These are phyloP conservation scores for Drosophila azteca DNA, from an alignment of 1,140 invertebrate genomes.

Conservation along the genomic window DNA sequence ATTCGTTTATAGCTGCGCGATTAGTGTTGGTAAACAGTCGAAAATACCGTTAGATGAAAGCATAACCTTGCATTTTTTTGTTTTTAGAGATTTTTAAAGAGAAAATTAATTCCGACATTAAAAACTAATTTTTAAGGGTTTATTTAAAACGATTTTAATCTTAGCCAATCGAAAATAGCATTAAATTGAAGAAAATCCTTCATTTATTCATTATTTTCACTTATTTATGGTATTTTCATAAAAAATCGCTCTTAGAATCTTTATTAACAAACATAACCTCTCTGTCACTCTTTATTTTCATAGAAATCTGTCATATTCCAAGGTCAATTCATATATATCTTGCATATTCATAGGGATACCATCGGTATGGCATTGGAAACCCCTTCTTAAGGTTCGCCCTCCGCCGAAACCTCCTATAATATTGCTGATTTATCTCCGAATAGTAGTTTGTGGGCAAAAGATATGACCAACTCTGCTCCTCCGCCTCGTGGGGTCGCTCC, in stretches of 20 bases:
- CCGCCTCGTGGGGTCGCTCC: constrained; percentile 35
- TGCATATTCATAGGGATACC: constrained; percentile 54
- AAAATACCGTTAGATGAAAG: too few species aligned
- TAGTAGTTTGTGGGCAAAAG: constrained; percentile 61
- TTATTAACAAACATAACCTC: too few species aligned
- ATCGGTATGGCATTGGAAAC: neutral
- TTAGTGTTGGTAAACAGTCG: neutral
- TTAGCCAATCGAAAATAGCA: too few species aligned
- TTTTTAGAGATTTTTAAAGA: too few species aligned
- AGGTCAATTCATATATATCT: constrained; percentile 31
- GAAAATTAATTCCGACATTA: too few species aligned
- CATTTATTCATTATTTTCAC: too few species aligned
- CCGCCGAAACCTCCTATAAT: constrained; percentile 57
- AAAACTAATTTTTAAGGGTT: too few species aligned
- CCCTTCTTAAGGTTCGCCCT: constrained; percentile 4
- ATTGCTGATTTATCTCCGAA: constrained; percentile 67
- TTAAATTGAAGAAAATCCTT: too few species aligned
- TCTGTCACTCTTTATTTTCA: neutral
- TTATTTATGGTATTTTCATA: too few species aligned
- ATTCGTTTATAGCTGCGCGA: constrained; percentile 31
- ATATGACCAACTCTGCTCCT: constrained; percentile 38
- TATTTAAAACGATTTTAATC: too few species aligned
- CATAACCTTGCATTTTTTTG: too few species aligned
- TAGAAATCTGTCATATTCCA: constrained; percentile 6
- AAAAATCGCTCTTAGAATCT: too few species aligned